Base-by-base conservation (phyloP, 2,113 vertebrate genomes). In the Procavia capensis region DNA sequence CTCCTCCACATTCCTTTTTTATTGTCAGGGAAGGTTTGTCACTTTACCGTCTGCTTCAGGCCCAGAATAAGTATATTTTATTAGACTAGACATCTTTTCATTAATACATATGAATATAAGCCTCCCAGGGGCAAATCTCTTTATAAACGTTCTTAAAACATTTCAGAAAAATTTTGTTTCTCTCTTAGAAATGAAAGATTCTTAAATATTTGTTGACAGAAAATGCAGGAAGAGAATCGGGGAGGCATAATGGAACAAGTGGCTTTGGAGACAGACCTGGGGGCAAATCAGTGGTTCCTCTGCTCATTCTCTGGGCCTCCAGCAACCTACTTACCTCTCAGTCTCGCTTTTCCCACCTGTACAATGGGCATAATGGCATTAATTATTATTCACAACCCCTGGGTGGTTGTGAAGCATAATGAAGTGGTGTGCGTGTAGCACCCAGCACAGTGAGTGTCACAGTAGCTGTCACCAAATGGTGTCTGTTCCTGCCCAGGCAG, bases 241-340 rank as follows among this genome's bases (percentile, higher is more conserved):
- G n/a, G 43, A 59, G 50, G 45, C 10, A 17, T 6, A 3, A 6
- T 19, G 8, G 47, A 85, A 36, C n/a, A 2, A 0, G 9, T 20
- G 34, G 36, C 36, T 83, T 79, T 25, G 16, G 89, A 36, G 54
- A 61, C 6, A 50, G 68, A 17, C 41, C 66, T 45, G 17, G 27
- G 11, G 57, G 8, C 17, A 7, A 31, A 0, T 80, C 1, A 0
- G 25, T 10, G 2, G 5, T 14, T 24, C 29, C 1, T 0, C 11
- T 24, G 3, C 59, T 20, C 50, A 0, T 24, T 27, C 8, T 6
- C 81, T 39, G 6, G 75, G n/a, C 75, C 22, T 85, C 39, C 63
- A 45, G 57, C 11, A 47, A 9, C 36, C 75, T 47, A 22, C 8
- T 0, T 54, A 54, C 66, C 61, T 72, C 59, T 8, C 0, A 0